Percentiles rank a stretch among this genome's conserved stretches.
These are phyloP conservation scores for Drosophila imparisetae DNA, from an alignment of 2,888 invertebrate species.

Conservation along the genomic window DNA sequence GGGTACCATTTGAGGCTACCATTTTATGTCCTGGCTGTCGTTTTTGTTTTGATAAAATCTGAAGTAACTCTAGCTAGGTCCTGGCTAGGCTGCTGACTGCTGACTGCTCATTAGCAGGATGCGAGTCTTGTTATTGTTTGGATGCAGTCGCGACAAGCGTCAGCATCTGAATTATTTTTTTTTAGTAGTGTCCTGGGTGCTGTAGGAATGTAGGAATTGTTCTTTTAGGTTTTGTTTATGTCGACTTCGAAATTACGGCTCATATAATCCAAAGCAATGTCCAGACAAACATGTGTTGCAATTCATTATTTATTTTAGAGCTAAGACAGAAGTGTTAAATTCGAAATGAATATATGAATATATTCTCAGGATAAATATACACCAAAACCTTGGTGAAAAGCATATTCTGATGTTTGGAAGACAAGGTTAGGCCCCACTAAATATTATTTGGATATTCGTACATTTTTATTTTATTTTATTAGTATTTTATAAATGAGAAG, in stretches of 20 bases:
- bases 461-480: no score
- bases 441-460: not conserved
- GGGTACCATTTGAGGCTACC: conserved; percentile 56
- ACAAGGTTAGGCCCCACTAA: not conserved
- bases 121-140: conserved; percentile 49
- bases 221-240: conserved; percentile 58
- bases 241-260: conserved; percentile 40
- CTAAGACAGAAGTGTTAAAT: not conserved
- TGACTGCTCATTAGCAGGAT: conserved; percentile 60
- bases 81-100: conserved; percentile 25
- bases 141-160: conserved; percentile 62
- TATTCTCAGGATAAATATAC: not conserved
- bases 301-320: conserved; percentile 32
- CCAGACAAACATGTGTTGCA: conserved; percentile 61
- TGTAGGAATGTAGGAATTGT: conserved; percentile 3
- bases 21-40: conserved; percentile 36
- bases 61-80: conserved; percentile 60
- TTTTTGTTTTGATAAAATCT: conserved; percentile 78
- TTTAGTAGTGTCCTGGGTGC: conserved; percentile 23
- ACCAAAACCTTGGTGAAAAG: not conserved
- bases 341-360: not conserved
- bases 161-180: conserved; percentile 45
- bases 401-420: not conserved
- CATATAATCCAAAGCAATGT: conserved; percentile 40
- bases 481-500: not conserved